Conservation (phyloP, 2,797 vertebrate genomes). For the Myripristis jacobus region DNA sequence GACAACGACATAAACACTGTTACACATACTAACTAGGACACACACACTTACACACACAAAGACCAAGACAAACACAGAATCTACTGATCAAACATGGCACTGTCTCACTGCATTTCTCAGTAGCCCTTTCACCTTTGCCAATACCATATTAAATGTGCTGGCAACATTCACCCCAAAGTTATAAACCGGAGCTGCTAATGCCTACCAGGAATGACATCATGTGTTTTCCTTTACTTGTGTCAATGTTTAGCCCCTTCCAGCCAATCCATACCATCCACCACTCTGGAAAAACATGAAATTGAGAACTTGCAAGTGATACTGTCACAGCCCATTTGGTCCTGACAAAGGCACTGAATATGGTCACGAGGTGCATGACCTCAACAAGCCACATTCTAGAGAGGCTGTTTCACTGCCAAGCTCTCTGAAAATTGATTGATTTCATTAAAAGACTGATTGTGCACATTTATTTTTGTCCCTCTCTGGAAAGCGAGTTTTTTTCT, state of each 20-base stretch:
- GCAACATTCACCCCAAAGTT: constrained; percentile 28
- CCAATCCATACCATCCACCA: background rate
- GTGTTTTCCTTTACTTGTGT: constrained; percentile 1
- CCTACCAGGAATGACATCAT: constrained; percentile 35
- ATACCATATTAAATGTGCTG: constrained; percentile 18
- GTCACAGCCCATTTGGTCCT: constrained; percentile 7
- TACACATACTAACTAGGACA: no score
- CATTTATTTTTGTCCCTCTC: background rate
- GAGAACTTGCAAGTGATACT: constrained; percentile 6
- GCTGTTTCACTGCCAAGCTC: background rate
- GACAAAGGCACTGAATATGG: background rate
- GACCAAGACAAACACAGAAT: background rate
- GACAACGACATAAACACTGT: background rate
- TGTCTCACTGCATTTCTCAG: constrained; percentile 15
- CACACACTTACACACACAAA: no score
- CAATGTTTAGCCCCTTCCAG: background rate
- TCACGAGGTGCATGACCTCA: constrained; percentile 8
- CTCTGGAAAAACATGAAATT: constrained; percentile 11
- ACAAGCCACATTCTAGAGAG: background rate
- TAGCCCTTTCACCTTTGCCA: background rate
- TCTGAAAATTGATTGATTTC: background rate
- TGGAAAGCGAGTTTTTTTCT: no score
- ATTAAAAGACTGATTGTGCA: background rate
- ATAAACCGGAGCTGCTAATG: constrained; percentile 9
- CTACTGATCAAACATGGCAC: background rate